Percentiles rank a stretch among this genome's conserved stretches.
These are phyloP conservation scores for Polyploca ridens DNA, from an alignment of 2,888 invertebrate species.

Conservation along the genomic window DNA sequence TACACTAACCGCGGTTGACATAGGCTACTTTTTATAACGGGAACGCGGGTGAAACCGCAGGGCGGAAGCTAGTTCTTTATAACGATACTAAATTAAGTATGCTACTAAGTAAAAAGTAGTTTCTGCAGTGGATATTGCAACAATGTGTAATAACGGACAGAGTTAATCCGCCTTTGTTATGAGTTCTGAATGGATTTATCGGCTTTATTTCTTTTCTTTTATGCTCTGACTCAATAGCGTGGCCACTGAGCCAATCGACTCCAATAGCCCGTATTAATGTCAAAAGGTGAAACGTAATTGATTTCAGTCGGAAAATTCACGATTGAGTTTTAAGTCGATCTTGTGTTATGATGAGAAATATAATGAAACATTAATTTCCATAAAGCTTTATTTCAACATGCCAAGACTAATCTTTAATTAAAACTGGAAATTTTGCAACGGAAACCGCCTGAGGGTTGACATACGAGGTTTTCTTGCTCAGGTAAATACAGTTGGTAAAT, in stretches of 20 bases:
- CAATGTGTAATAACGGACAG: slow-evolving; percentile 66
- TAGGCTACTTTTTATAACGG: too few species aligned
- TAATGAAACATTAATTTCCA: slow-evolving; percentile 8
- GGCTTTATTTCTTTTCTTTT: slow-evolving; percentile 55
- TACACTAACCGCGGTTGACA: too few species aligned
- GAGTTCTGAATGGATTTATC: slow-evolving; percentile 65
- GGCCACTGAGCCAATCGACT: slow-evolving; percentile 44
- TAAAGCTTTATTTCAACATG: slow-evolving; percentile 14
- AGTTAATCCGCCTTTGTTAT: slow-evolving; percentile 72
- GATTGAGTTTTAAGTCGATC: neutral
- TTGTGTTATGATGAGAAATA: slow-evolving; percentile 5
- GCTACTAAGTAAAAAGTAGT: slow-evolving; percentile 51
- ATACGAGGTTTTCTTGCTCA: slow-evolving; percentile 20
- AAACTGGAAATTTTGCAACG: slow-evolving; percentile 23
- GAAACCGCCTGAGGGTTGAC: slow-evolving; percentile 18
- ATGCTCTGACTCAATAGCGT: slow-evolving; percentile 46
- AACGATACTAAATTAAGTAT: too few species aligned
- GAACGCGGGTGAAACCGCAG: too few species aligned
- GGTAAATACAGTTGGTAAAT: slow-evolving; percentile 25
- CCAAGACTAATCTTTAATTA: slow-evolving; percentile 27
- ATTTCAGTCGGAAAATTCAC: neutral
- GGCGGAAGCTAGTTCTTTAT: too few species aligned
- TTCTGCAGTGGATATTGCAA: slow-evolving; percentile 50
- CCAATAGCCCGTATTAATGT: slow-evolving; percentile 32
- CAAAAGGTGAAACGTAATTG: slow-evolving; percentile 20